phyloP scores from a whole-genome alignment of 2,113 vertebrate genomes.

The Rhabdomys dilectus region DNA sequence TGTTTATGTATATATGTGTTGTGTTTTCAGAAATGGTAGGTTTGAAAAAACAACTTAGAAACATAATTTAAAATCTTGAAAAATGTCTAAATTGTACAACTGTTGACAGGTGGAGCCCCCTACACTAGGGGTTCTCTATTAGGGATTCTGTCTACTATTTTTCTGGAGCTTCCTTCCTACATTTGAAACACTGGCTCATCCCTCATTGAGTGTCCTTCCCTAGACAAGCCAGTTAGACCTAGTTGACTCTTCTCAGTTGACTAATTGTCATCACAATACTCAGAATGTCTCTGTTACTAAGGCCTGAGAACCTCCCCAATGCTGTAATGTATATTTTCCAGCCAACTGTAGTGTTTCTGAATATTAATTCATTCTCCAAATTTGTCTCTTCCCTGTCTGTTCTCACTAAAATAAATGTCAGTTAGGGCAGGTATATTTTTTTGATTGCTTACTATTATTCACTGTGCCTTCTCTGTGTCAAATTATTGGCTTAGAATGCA shows the following conservation, averaged over 20 bases:
- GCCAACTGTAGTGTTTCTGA: not conserved
- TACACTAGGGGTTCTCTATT: not conserved
- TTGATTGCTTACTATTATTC: not conserved
- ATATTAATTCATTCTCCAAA: not conserved
- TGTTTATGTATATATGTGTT: not conserved
- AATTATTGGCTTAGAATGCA: not conserved
- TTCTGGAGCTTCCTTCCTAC: not conserved
- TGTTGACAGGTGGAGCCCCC: not conserved
- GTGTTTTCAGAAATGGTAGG: not conserved
- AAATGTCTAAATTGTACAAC: too few relatives aligned
- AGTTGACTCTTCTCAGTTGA: fast-evolving
- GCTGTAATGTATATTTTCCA: not conserved
- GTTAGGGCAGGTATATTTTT: not conserved
- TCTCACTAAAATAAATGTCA: not conserved
- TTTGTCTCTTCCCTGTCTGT: fast-evolving
- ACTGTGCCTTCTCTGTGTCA: not conserved
- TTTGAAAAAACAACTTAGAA: not conserved
- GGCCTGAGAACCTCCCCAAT: not conserved
- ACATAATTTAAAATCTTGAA: too few relatives aligned
- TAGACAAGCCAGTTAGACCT: fast-evolving
- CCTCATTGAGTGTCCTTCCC: fast-evolving
- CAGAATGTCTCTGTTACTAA: not conserved
- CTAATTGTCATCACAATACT: not conserved
- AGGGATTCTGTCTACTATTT: not conserved
- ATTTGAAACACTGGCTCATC: not conserved